Evolutionary conservation across 2,888 invertebrate species (phyloP).

Genomic region (Calliopum simillimum): DNA sequence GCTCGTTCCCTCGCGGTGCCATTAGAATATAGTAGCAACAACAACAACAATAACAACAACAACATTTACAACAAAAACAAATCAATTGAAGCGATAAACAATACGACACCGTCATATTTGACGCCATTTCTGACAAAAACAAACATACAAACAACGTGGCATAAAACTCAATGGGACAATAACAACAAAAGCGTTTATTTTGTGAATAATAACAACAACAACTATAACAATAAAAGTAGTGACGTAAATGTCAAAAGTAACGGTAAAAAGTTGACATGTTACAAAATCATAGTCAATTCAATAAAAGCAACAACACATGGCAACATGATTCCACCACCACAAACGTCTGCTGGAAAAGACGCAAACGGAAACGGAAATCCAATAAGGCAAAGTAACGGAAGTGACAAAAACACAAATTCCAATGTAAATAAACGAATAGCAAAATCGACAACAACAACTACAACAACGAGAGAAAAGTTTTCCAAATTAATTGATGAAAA

Average conservation of each 20-base stretch:
- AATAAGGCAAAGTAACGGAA: slow-evolving; percentile 10
- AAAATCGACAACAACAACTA: background rate
- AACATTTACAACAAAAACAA: slow-evolving; percentile 25
- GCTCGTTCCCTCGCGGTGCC: slow-evolving; percentile 67
- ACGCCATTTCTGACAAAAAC: slow-evolving; percentile 16
- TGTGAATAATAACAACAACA: slow-evolving; percentile 28
- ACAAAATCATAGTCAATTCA: slow-evolving; percentile 44
- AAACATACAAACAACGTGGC: slow-evolving; percentile 1
- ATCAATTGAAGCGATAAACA: slow-evolving; percentile 14
- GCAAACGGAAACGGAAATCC: slow-evolving; percentile 46
- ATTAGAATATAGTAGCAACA: slow-evolving; percentile 46
- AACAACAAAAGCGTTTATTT: slow-evolving; percentile 31
- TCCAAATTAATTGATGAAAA: background rate
- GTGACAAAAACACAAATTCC: slow-evolving; percentile 29
- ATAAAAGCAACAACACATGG: slow-evolving; percentile 33
- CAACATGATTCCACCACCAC: slow-evolving; percentile 36
- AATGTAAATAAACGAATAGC: slow-evolving; percentile 41
- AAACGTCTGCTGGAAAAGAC: slow-evolving; percentile 51
- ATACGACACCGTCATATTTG: slow-evolving; percentile 21
- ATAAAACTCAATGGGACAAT: slow-evolving; percentile 7
- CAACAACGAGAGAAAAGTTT: background rate
- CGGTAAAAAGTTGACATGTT: slow-evolving; percentile 46
- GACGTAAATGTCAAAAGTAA: slow-evolving; percentile 26
- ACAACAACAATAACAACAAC: slow-evolving; percentile 28
- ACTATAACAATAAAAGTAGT: slow-evolving; percentile 6